Evolutionary conservation across 2,888 invertebrate species (phyloP), one percentile per base, ranked within the genome.

Genomic region (Oeneis ivallda): DNA sequence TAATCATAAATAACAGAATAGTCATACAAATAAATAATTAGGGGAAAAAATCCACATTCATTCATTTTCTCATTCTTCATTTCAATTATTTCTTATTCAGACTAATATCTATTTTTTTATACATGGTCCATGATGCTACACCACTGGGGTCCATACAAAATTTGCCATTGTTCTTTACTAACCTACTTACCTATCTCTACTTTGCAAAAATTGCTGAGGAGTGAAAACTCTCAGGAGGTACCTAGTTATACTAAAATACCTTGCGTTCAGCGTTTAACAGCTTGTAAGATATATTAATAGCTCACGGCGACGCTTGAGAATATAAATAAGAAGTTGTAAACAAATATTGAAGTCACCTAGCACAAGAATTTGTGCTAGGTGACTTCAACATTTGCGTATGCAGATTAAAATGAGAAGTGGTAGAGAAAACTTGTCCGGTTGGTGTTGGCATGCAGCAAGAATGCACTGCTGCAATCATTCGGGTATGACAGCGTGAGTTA

Each of bases 251-350:
- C 69, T 67, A 67, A 69, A 69, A 69, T 69, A 68, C 65, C 60
- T 65, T 65, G 69, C 63, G 67, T 65, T 65, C 69, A 69, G 69
- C 63, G 67, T 65, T 65, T 67, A 69, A 69, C 67, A 69, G 65
- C 67, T 69, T 69, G 70, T 70, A 62, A 68, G 65, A 64, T 68
- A 68, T 66, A 70, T 66, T 70, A 65, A 68, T 69, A 70, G 69
- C 56, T 65, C 17, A 64, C 64, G 56, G 64, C 57, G 62, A 56
- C 60, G 63, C 57, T 63, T 56, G 56, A 37, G 59, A 62, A 43
- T 67, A 69, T 67, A 67, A 69, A 69, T 69, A 69, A 62, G 67
- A 56, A 60, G 61, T 69, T 68, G 69, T 69, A 69, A 69, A 69
- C 65, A 54, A 62, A 53, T 62, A 50, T 43, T 45, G 54, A 53